Evolutionary conservation across 2,113 vertebrate genomes (phyloP).

Genomic region (Columba janthina): DNA sequence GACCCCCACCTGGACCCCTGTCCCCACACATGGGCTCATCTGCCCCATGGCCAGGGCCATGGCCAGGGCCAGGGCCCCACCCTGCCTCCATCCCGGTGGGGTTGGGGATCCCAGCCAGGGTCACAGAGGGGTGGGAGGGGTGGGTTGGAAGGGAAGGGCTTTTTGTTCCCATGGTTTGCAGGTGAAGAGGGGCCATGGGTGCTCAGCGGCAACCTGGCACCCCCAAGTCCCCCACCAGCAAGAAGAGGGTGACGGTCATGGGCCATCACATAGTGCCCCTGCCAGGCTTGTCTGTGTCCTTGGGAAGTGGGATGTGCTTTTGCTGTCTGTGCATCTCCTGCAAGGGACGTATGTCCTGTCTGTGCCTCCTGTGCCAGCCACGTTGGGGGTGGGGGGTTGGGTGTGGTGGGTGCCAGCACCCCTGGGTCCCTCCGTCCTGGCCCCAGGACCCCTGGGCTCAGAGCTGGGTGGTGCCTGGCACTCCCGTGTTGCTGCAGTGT

Average conservation of each 20-base stretch:
- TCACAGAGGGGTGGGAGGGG: rapidly evolving
- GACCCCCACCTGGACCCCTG: rapidly evolving
- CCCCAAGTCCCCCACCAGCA: neutral
- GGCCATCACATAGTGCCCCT: neutral
- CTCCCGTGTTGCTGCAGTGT: constrained; percentile 12
- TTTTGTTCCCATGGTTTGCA: neutral
- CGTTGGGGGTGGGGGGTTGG: neutral
- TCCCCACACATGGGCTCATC: rapidly evolving
- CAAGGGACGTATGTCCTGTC: constrained; percentile 27
- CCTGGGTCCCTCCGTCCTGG: neutral
- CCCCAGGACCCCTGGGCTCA: neutral
- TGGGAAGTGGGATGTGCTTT: neutral
- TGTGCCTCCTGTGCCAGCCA: constrained; percentile 10
- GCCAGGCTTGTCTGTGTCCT: constrained; percentile 10
- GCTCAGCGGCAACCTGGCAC: neutral
- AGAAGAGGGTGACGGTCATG: neutral
- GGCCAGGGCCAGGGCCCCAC: neutral
- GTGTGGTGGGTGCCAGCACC: neutral
- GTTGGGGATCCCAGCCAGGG: neutral
- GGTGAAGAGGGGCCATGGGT: neutral
- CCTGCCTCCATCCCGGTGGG: neutral
- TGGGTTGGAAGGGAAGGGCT: neutral
- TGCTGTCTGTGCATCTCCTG: constrained; percentile 31
- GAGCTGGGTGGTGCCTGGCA: neutral
- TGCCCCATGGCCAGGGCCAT: neutral